These are phyloP conservation scores for Myotis vivesi DNA, from an alignment of 2,797 vertebrate species.

Conservation along the genomic window DNA sequence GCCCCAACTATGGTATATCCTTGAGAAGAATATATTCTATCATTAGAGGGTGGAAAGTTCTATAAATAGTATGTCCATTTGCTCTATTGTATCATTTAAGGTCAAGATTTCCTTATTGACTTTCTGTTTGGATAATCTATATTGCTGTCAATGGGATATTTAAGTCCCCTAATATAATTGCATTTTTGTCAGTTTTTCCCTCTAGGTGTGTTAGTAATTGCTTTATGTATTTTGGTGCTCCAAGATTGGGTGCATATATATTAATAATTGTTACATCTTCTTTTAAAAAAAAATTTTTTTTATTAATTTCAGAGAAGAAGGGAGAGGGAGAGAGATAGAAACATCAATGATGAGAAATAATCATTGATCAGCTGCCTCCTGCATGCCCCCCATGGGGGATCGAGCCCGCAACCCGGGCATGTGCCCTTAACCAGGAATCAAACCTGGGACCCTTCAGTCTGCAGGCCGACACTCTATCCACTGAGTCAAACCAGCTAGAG, in stretches of 20 bases:
- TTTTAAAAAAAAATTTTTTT: fast-evolving
- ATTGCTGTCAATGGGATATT: not conserved
- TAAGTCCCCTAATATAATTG: not conserved
- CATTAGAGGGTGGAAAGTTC: not conserved
- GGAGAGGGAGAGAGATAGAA: too few species aligned
- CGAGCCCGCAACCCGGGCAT: too few species aligned
- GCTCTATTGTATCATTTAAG: not conserved
- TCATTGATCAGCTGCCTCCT: too few species aligned
- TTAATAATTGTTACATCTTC: not conserved
- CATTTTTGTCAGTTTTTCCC: not conserved
- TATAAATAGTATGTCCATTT: not conserved
- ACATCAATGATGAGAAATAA: too few species aligned
- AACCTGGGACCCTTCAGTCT: too few species aligned
- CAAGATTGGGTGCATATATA: not conserved
- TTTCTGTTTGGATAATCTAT: not conserved
- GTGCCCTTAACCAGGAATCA: too few species aligned
- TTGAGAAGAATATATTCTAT: not conserved
- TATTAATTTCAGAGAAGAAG: too few species aligned
- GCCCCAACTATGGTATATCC: not conserved
- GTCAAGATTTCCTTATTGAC: not conserved
- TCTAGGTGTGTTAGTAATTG: not conserved
- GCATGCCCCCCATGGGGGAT: too few species aligned
- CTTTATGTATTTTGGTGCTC: not conserved
- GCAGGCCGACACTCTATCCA: too few species aligned
- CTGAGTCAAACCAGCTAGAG: too few species aligned